These are phyloP conservation scores for Crotalus horridus DNA, from an alignment of 2,113 vertebrate species.

Conservation along the genomic window DNA sequence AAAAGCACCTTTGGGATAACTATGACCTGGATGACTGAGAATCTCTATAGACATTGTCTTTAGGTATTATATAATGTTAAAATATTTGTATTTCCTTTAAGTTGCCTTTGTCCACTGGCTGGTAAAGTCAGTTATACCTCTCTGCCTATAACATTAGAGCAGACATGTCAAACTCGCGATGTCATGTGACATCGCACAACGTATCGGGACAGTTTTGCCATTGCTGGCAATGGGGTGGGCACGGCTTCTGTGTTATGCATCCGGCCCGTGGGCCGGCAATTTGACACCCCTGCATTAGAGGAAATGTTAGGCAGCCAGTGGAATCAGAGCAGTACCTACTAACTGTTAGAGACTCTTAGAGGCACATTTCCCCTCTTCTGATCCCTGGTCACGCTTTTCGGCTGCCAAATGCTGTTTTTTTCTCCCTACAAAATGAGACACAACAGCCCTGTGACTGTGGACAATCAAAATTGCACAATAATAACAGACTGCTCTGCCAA, in stretches of 20 bases:
- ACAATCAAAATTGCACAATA: not conserved
- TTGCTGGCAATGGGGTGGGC: too few species aligned
- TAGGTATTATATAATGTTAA: not conserved
- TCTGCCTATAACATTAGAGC: not conserved
- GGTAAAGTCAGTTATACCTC: not conserved
- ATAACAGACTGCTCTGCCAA: not conserved
- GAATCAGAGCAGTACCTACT: not conserved
- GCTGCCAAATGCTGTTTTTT: not conserved
- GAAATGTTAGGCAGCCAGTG: not conserved
- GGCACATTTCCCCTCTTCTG: not conserved
- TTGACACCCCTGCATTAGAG: not conserved
- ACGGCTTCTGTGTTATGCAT: too few species aligned
- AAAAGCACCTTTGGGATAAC: too few species aligned
- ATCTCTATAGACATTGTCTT: not conserved
- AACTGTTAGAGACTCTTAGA: not conserved
- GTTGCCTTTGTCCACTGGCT: not conserved
- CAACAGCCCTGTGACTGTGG: too few species aligned
- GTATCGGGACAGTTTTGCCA: too few species aligned
- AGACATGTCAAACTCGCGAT: too few species aligned
- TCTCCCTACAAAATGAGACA: not conserved
- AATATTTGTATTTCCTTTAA: not conserved
- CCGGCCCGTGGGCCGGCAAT: too few species aligned
- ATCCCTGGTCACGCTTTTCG: not conserved
- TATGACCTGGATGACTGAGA: too few species aligned
- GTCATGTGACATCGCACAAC: too few species aligned